A percentile compares a stretch with the other conserved stretches of the same genome.
phyloP scores from a whole-genome alignment of 2,797 vertebrate species.

The Parotocinclus haroldoi region DNA sequence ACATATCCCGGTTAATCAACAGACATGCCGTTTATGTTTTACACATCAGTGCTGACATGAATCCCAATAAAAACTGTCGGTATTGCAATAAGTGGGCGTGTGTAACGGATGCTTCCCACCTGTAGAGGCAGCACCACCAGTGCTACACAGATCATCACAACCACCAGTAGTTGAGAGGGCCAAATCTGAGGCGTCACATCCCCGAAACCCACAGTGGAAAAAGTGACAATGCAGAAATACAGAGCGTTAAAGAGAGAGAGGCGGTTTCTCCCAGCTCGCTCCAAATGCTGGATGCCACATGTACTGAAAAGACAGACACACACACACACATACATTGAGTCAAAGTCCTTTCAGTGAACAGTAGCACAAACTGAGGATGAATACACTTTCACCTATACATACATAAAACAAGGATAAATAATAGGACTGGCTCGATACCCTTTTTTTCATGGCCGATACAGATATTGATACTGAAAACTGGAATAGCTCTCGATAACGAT shows the following conservation, averaged over 20 bases:
- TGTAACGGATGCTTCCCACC: conserved; percentile 55
- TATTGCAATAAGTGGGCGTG: not conserved
- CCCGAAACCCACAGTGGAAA: conserved; percentile 81
- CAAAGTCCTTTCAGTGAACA: too few relatives aligned
- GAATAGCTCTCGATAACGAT: too few relatives aligned
- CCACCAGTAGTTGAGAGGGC: conserved; percentile 82
- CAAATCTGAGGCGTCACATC: conserved; percentile 82
- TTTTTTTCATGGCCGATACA: too few relatives aligned
- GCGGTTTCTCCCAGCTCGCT: conserved; percentile 73
- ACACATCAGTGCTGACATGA: not conserved
- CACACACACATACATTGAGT: not conserved
- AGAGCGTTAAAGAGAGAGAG: conserved; percentile 75
- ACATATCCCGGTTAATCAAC: conserved; percentile 7
- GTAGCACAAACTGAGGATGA: too few relatives aligned
- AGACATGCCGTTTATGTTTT: not conserved
- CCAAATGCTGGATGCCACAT: conserved; percentile 82
- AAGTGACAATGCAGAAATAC: conserved; percentile 85
- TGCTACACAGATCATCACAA: conserved; percentile 83
- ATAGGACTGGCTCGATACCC: too few relatives aligned
- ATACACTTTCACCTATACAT: too few relatives aligned
- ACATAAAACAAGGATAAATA: too few relatives aligned
- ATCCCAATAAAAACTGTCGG: not conserved
- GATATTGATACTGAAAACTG: too few relatives aligned
- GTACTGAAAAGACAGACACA: conserved; percentile 48
- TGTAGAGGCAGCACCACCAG: conserved; percentile 80